Evolutionary conservation across 2,888 invertebrate genomes (phyloP).

Genomic region (Agrochola lota): DNA sequence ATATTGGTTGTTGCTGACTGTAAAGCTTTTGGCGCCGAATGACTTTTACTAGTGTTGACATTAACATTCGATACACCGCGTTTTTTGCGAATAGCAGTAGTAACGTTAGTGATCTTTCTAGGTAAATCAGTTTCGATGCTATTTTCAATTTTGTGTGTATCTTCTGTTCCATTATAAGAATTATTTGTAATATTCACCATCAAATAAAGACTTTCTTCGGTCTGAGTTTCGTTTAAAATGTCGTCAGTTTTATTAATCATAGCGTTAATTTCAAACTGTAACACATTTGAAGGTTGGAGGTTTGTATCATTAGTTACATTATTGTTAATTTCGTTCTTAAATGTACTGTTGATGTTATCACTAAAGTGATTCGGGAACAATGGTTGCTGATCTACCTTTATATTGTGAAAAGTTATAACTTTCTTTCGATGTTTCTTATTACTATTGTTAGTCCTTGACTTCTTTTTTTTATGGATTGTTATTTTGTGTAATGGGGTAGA

Average conservation of each 20-base stretch:
- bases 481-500: slow-evolving; percentile 78
- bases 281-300: slow-evolving; percentile 52
- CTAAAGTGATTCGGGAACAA: slow-evolving; percentile 67
- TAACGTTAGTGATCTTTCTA: slow-evolving; percentile 66
- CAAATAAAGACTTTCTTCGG: slow-evolving; percentile 74
- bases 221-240: slow-evolving; percentile 69
- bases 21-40: slow-evolving; percentile 26
- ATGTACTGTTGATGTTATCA: slow-evolving; percentile 59
- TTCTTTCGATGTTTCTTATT: slow-evolving; percentile 84
- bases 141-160: slow-evolving; percentile 74
- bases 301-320: slow-evolving; percentile 54
- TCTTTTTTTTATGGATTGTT: slow-evolving; percentile 85
- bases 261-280: slow-evolving; percentile 55
- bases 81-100: slow-evolving; percentile 74
- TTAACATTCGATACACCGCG: slow-evolving; percentile 67
- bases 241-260: slow-evolving; percentile 66
- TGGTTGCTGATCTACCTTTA: slow-evolving; percentile 76
- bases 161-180: slow-evolving; percentile 74
- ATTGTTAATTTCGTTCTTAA: slow-evolving; percentile 58
- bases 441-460: slow-evolving; percentile 74
- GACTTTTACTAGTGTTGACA: slow-evolving; percentile 22
- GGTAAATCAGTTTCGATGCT: slow-evolving; percentile 82
- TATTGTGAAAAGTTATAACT: slow-evolving; percentile 79
- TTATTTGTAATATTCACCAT: slow-evolving; percentile 78
- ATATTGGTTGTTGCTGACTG: slow-evolving; percentile 24